Conservation (phyloP, 2,888 invertebrate species). For the Spialia ferax region DNA sequence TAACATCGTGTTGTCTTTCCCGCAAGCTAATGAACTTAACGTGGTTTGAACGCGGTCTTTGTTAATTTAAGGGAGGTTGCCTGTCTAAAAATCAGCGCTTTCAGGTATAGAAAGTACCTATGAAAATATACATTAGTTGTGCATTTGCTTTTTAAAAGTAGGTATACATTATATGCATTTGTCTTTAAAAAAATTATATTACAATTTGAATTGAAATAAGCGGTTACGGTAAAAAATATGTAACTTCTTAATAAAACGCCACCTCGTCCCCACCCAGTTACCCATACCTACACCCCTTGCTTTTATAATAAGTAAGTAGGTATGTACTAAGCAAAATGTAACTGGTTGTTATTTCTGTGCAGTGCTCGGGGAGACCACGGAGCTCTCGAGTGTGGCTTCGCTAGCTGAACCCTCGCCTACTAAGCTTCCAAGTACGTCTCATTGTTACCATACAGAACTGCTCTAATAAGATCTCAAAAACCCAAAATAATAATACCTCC, state of each 20-base stretch:
- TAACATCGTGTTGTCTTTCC: not conserved
- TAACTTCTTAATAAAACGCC: not conserved
- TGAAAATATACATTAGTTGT: too few species aligned
- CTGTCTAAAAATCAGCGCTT: not conserved
- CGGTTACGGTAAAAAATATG: not conserved
- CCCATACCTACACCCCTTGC: constrained; percentile 25
- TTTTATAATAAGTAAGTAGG: constrained; percentile 21
- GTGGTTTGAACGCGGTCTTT: not conserved
- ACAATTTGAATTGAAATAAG: not conserved
- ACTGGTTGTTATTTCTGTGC: constrained; percentile 80
- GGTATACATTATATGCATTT: too few species aligned
- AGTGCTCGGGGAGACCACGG: constrained; percentile 78
- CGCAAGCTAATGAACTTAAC: not conserved
- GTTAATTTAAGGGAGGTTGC: not conserved
- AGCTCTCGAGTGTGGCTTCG: constrained; percentile 80
- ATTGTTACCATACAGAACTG: constrained; percentile 51
- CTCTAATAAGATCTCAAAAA: constrained; percentile 72
- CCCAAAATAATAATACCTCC: constrained; percentile 31
- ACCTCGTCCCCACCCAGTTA: constrained; percentile 25
- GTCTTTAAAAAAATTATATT: too few species aligned
- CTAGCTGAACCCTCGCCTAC: constrained; percentile 86
- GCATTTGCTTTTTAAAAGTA: too few species aligned
- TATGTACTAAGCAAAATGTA: constrained; percentile 49
- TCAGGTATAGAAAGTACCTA: not conserved
- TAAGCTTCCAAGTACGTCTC: constrained; percentile 88